Percentiles rank a stretch among this genome's conserved stretches.
Conservation (phyloP, 35 echinoderm and acorn worm species). For the Nesometra sesokonis region DNA sequence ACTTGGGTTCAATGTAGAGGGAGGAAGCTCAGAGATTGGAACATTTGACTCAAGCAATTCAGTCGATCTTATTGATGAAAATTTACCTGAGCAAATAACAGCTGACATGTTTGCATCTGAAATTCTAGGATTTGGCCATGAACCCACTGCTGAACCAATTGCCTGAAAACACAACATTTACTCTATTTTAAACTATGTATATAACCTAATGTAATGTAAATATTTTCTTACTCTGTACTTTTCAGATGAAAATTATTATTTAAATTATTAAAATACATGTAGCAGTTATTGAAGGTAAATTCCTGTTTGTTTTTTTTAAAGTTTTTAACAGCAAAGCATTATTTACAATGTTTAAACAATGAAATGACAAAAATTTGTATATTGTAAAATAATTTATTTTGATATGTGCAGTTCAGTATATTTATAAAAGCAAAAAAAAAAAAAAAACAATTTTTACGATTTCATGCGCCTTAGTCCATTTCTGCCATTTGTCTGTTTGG, state of each 20-base stretch:
- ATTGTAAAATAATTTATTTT: too few species aligned
- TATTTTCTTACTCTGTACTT: neutral
- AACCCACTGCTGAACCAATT: conserved; percentile 1
- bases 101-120: conserved; percentile 78
- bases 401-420: too few species aligned
- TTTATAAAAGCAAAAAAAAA: too few species aligned
- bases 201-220: neutral
- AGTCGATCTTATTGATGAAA: conserved; percentile 68
- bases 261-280: neutral
- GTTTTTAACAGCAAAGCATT: too few species aligned
- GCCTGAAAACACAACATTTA: neutral
- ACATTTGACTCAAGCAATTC: conserved; percentile 43
- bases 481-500: too few species aligned
- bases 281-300: too few species aligned
- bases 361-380: too few species aligned
- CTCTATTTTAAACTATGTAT: neutral
- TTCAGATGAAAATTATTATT: neutral
- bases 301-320: too few species aligned
- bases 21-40: conserved; percentile 92
- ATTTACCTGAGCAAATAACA: conserved; percentile 69
- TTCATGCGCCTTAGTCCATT: too few species aligned
- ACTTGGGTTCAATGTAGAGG: conserved; percentile 89
- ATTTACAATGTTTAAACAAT: too few species aligned
- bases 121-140: conserved; percentile 71
- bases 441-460: too few species aligned